Base-by-base conservation (phyloP, 2,888 invertebrate species). In the Archips crataeganus region DNA sequence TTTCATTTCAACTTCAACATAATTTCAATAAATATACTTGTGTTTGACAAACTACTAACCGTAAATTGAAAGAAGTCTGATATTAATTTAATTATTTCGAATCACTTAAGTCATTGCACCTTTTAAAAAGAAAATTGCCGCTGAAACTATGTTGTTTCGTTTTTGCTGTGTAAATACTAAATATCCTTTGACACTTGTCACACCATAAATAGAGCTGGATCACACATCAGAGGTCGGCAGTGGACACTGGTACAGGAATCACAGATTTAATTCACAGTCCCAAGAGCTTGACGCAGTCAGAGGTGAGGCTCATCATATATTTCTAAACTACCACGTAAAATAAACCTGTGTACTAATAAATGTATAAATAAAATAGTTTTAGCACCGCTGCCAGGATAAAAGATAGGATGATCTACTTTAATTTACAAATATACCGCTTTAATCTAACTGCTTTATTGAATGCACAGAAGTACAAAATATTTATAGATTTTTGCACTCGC, bases 211-310 rank as follows among this genome's bases (percentile, higher is more conserved):
- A 94, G 95, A 94, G 90, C 90, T 95, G 94, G 94, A 94, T 88
- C 93, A 93, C 91, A 91, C 94, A 74, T 91, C 93, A 81, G 94
- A 94, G 87, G 94, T 94, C 87, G 94, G 95, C 92, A 94, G 95
- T 90, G 95, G 95, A 87, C 95, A 95, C 88, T 95, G 96, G 93
- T 95, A 95, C 94, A 95, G 95, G 94, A 95, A 95, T 91, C 95
- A 95, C 94, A 95, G 95, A 91, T 95, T 95, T 94, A 95, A 94
- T 91, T 96, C 93, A 87, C 95, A 94, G 90, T 95, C 94, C 80
- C 95, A 95, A 92, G 96, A 96, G 85, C 95, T 96, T 90, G 93
- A 94, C 91, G 92, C 88, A 82, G 87, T 90, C 76, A 84, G 90
- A 94, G 95, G 95, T 95, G 90, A 94, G 94, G 88, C 79, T 85